Evolutionary conservation across 2,797 vertebrate genomes (phyloP), one percentile per base, ranked within the genome.

Genomic region (Silurus lanzhouensis): DNA sequence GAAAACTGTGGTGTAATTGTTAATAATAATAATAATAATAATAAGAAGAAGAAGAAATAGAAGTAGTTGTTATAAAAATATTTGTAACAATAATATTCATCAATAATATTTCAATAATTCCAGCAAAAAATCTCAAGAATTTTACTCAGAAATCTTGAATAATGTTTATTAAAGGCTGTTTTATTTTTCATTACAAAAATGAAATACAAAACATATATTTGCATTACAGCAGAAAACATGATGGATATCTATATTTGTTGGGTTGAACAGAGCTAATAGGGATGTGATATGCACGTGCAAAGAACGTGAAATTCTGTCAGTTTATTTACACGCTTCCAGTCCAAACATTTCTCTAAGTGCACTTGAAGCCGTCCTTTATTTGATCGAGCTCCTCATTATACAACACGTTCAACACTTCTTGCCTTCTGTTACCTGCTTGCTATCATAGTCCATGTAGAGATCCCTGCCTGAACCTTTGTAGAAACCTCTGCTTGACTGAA

Each of bases 141-240:
- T 52, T 52, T 25, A 44, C 25, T 20, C 9, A 31, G 27, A 60
- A 60, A 14, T n/a, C 61, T 31, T 48, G n/a, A 48, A 22, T 6
- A 25, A 2, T 58, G 10, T 84, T 84, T 71, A 84, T 84, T 71
- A 61, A 57, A 68, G 15, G 19, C 48, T 67, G 15, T 76, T 58
- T 12, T 38, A 38, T 38, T 38, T 52, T 52, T 52, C 10, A 78
- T 38, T 9, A 61, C 38, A 78, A 78, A 66, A 66, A 58, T 46
- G 22, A 67, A 38, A 67, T 10, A 55, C n/a, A 66, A 1, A 13
- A 52, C 2, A 48, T 19, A 20, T 25, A 15, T 19, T 38, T 68
- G 66, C 38, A 9, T 15, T 7, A 31, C 17, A 25, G 31, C 19
- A 61, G 55, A 72, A 25, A 19, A 6, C 13, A 55, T 2, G 13